Conservation (phyloP, 37 sponge, comb jelly and placozoan genomes). For the Haliclona indistincta region DNA sequence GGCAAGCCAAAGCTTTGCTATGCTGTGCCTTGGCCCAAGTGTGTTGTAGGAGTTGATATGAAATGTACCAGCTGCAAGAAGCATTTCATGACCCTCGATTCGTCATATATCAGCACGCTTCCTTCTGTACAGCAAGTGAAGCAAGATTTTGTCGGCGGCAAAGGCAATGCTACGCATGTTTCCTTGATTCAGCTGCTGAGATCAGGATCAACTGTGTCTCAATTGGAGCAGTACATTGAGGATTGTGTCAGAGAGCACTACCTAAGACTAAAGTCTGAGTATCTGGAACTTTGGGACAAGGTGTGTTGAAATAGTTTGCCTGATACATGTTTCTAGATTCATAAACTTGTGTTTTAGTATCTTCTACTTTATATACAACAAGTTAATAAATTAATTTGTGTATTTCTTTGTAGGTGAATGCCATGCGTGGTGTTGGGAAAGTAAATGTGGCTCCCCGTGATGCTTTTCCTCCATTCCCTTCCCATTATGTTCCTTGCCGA, state of each 20-base stretch:
- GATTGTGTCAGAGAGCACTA: conserved; percentile 38
- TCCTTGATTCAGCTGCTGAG: conserved; percentile 29
- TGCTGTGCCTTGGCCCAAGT: conserved; percentile 41
- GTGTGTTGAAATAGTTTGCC: conserved; percentile 8
- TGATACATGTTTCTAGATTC: too few species aligned
- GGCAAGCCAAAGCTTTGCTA: conserved; percentile 23
- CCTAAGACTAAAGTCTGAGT: conserved; percentile 36
- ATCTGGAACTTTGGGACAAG: conserved; percentile 53
- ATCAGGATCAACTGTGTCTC: conserved; percentile 26
- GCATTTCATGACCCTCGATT: conserved; percentile 40
- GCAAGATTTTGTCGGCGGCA: conserved; percentile 31
- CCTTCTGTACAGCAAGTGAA: conserved; percentile 37
- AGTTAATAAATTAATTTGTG: neutral
- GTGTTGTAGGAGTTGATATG: conserved; percentile 26
- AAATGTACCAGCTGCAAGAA: conserved; percentile 38
- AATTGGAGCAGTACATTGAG: conserved; percentile 20
- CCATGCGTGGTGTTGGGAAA: conserved; percentile 54
- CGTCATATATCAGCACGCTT: conserved; percentile 38
- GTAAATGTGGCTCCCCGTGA: conserved; percentile 51
- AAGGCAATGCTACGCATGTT: conserved; percentile 49
- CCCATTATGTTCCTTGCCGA: conserved; percentile 28
- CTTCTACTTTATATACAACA: neutral
- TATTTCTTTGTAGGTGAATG: conserved; percentile 37
- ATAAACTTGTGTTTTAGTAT: too few species aligned
- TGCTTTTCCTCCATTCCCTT: conserved; percentile 46